Base-by-base conservation (phyloP, 2,113 vertebrate genomes). In the Pungitius pungitius region DNA sequence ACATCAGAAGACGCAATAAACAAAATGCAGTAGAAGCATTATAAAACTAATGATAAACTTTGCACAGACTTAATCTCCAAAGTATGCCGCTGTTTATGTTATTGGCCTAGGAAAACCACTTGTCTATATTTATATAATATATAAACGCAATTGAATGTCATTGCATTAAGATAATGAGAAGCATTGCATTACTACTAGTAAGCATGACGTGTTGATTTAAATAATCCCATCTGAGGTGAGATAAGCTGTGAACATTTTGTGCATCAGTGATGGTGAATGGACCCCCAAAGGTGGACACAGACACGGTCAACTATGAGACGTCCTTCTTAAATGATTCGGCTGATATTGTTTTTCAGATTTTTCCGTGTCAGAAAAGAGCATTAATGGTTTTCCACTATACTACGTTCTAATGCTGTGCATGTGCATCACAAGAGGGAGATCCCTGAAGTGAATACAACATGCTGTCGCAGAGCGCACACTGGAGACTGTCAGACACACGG, bases 221-320 rank as follows among this genome's bases (percentile, higher is more conserved):
- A 68, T 78, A 67, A 86, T 76, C 47, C 43, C 56, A 82, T 83
- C 47, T 55, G 47, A 77, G 64, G 20, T 62, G 27, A 14, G 24
- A 43, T 26, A 52, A 37, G 63, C 81, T 40, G 56, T 11, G 52
- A 30, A 24, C 39, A 56, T 52, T 76, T 18, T 13, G 22, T 39
- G 37, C 39, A 40, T 14, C 51, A 33, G 2, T 20, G 40, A 58
- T 49, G 22, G 40, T n/a, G 8, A 56, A 51, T 52, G 43, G 27
- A 42, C 33, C 0, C 33, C 40, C 17, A 68, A 24, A 33, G 4
- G 26, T 1, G 24, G 20, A 81, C 49, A n/a, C 8, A 74, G 42
- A 43, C 33, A 13, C 12, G 52, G 52, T 58, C 22, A 42, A 56
- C 51, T 70, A 6, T 60, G 24, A 49, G 20, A 47, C 1, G 3